phyloP scores from a whole-genome alignment of 2,797 vertebrate species.

The Artibeus lituratus region DNA sequence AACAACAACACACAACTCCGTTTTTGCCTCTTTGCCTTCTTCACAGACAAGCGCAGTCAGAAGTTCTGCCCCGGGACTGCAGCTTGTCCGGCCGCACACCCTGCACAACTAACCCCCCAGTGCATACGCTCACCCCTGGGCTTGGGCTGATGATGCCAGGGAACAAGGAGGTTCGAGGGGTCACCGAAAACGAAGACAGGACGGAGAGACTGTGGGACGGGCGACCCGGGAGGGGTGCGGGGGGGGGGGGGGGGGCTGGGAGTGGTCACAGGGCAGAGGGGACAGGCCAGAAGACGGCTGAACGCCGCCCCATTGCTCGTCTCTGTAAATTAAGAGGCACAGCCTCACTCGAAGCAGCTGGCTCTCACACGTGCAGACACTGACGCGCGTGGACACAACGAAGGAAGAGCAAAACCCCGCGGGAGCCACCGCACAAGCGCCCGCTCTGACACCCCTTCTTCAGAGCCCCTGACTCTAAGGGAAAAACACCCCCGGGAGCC shows the following conservation, averaged over 20 bases:
- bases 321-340: neutral
- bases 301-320: neutral
- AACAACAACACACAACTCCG: neutral
- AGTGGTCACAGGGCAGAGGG: neutral
- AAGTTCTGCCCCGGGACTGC: neutral
- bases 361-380: neutral
- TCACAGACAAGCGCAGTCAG: neutral
- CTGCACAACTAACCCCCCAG: neutral
- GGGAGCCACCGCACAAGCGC: accelerated
- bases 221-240: accelerated
- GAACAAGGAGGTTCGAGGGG: neutral
- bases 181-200: neutral
- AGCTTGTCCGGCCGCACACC: no score
- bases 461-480: neutral
- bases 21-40: neutral
- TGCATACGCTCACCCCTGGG: accelerated
- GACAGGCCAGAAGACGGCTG: neutral
- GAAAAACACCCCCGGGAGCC: accelerated
- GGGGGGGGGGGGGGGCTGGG: accelerated
- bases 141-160: neutral
- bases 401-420: neutral
- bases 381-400: neutral
- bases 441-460: neutral
- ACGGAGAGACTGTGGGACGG: neutral
- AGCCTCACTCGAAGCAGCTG: neutral